Base-by-base conservation (phyloP, 2,113 vertebrate species). In the Colius striatus region DNA sequence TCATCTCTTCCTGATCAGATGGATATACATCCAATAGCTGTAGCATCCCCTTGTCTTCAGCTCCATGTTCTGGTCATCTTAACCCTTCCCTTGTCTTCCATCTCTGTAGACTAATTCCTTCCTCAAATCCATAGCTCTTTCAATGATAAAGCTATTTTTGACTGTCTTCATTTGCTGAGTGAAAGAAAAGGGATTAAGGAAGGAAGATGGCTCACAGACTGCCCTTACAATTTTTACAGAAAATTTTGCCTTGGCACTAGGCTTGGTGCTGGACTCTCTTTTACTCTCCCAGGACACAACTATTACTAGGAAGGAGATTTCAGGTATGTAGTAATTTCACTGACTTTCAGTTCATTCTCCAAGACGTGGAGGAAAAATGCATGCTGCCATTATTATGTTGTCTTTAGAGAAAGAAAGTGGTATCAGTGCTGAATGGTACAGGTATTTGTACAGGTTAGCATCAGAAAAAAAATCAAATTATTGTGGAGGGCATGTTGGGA, bases 81-180 rank as follows among this genome's bases (percentile, higher is more conserved):
- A 72, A 51, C 22, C 15, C 5, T 71, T 13, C 10, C 10, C 17
- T 21, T 38, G 19, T n/a, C 15, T 80, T 70, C 26, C 7, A n/a
- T 14, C 72, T 6, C 22, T 82, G 19, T 14, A 78, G 34, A 16
- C 1, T 43, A 18, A 41, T 29, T 82, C 13, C 38, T 60, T 82
- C 30, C 7, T 25, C 8, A 80, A 9, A 50, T 9, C 11, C 0
- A 5, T 7, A 34, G 1, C 1, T 63, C 9, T 80, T 48, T 43
- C 32, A 80, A 66, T 27, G 5, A 41, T 12, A 90, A 72, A 82
- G 1, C 4, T 57, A 3, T n/a, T 4, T 50, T 41, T 81, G 16
- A 3, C 2, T 41, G 78, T 90, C 11, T 38, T 61, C 41, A n/a
- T 67, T 53, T 45, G 1, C 13, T n/a, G 23, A 1, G 14, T 66